Conservation (phyloP, 2,888 invertebrate species). For the Polietes domitor region DNA sequence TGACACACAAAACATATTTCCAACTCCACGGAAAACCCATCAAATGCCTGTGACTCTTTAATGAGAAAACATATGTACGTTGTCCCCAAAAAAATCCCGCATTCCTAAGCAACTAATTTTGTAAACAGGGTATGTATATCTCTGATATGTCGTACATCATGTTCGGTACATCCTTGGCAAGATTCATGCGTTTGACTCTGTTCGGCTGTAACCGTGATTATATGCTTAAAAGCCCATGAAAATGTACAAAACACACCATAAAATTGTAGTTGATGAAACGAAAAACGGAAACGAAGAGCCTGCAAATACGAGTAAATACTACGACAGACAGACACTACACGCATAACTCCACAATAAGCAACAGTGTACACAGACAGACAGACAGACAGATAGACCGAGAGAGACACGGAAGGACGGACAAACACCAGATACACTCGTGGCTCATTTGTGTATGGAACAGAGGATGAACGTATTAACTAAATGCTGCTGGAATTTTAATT, state of each 20-base stretch:
- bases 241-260: constrained; percentile 31
- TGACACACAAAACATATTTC: not conserved
- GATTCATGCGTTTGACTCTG: not conserved
- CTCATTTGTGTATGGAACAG: constrained; percentile 64
- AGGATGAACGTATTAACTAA: constrained; percentile 64
- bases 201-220: constrained; percentile 50
- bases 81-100: not conserved
- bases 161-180: not conserved
- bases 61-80: not conserved
- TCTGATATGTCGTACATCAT: not conserved
- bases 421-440: too few species aligned
- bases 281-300: not conserved
- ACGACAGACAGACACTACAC: too few species aligned
- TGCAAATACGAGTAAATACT: too few species aligned
- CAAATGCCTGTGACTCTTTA: not conserved
- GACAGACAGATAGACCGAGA: not conserved
- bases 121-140: not conserved
- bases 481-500: constrained; percentile 78
- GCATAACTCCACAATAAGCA: constrained; percentile 21
- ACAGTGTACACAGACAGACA: constrained; percentile 36
- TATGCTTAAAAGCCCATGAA: constrained; percentile 57
- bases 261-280: constrained; percentile 27
- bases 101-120: not conserved
- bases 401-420: too few species aligned
- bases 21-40: not conserved